A percentile compares a stretch with the other conserved stretches of the same genome.
Evolutionary conservation across 2,797 vertebrate species (phyloP).

Genomic region (Florisuga fusca): DNA sequence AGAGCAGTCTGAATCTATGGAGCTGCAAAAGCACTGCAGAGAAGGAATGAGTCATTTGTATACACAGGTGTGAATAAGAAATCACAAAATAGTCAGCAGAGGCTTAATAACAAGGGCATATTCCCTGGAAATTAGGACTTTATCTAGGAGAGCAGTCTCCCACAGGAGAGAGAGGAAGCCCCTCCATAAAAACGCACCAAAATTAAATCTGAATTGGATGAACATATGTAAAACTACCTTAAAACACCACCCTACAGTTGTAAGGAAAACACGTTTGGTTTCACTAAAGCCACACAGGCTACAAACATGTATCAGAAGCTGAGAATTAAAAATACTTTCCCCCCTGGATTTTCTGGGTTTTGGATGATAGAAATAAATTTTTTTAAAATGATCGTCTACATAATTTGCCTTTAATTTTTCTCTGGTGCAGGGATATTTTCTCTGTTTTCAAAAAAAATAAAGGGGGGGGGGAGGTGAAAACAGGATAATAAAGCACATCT

Average conservation of each 20-base stretch:
- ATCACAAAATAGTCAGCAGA: background rate
- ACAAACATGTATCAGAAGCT: background rate
- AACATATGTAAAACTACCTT: background rate
- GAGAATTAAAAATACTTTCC: background rate
- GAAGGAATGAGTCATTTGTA: background rate
- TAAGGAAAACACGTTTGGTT: background rate
- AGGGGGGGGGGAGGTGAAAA: background rate
- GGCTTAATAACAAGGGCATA: background rate
- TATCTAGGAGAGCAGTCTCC: background rate
- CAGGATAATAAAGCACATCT: background rate
- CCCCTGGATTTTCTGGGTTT: background rate
- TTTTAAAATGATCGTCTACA: background rate
- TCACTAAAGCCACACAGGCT: background rate
- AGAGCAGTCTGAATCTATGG: background rate
- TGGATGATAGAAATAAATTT: background rate
- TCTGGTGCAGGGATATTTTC: background rate
- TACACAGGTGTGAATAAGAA: background rate
- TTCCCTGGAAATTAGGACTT: background rate
- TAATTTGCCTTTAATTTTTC: background rate
- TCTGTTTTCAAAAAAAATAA: background rate
- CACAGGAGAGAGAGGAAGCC: background rate
- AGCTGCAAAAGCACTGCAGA: background rate
- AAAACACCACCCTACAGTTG: background rate
- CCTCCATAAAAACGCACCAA: background rate
- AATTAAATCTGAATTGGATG: background rate